phyloP scores from a whole-genome alignment of 2,888 invertebrate genomes.

The Brachyptera risi region DNA sequence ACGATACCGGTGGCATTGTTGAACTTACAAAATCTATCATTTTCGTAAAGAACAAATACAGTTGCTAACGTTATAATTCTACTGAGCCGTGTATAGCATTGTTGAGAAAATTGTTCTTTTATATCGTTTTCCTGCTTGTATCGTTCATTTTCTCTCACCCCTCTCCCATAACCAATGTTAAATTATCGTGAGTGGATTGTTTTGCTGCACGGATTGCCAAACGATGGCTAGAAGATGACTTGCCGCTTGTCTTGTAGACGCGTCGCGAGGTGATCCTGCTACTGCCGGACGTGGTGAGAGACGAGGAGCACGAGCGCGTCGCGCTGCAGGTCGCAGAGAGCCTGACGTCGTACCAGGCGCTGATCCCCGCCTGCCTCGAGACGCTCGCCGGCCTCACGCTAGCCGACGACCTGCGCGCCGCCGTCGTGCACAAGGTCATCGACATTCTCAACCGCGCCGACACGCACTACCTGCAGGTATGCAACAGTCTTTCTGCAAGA shows the following conservation, averaged over 20 bases:
- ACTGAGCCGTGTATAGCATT: too few relatives aligned
- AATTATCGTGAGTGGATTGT: too few relatives aligned
- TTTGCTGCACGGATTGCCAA: too few relatives aligned
- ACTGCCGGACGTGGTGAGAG: constrained; percentile 9
- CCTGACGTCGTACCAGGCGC: not conserved
- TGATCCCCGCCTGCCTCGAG: not conserved
- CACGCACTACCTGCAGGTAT: not conserved
- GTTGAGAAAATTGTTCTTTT: too few relatives aligned
- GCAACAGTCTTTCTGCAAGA: not conserved
- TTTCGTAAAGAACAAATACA: too few relatives aligned
- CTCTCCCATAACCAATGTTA: too few relatives aligned
- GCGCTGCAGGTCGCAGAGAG: not conserved
- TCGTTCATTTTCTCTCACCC: too few relatives aligned
- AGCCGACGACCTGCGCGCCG: not conserved
- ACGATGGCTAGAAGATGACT: not conserved
- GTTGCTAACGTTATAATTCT: too few relatives aligned
- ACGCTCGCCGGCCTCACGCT: not conserved
- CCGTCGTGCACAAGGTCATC: not conserved
- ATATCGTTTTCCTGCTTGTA: too few relatives aligned
- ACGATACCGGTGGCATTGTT: too few relatives aligned
- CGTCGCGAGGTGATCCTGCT: constrained; percentile 10
- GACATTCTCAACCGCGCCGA: not conserved
- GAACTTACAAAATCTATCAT: too few relatives aligned
- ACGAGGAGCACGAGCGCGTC: not conserved
- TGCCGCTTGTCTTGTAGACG: not conserved